Conservation (phyloP, 2,888 invertebrate species). For the Tetheella fluctuosa region DNA sequence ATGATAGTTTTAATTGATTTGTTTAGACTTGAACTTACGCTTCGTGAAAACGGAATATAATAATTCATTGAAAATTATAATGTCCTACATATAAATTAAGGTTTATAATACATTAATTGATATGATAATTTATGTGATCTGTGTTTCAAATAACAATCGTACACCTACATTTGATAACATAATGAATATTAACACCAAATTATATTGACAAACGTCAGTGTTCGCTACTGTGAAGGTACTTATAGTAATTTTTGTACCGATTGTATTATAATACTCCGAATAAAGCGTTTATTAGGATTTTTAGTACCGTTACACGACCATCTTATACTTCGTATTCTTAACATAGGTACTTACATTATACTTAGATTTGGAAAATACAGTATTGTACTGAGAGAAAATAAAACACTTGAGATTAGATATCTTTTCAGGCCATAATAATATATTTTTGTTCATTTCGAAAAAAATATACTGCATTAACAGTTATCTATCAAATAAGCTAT, state of each 20-base stretch:
- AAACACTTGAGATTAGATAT: too few species aligned
- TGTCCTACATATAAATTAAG: not conserved
- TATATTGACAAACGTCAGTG: not conserved
- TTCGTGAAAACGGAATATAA: not conserved
- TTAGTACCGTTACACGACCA: slow-evolving; percentile 2
- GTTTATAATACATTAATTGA: not conserved
- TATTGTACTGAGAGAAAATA: not conserved
- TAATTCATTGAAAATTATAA: not conserved
- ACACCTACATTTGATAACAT: not conserved
- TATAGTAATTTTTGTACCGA: not conserved
- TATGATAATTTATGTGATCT: not conserved
- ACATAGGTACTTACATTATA: not conserved
- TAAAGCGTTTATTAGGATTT: slow-evolving; percentile 2
- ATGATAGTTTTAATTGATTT: too few species aligned
- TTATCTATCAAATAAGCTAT: too few species aligned
- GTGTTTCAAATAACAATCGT: not conserved
- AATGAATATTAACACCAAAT: too few species aligned
- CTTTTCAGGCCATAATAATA: too few species aligned
- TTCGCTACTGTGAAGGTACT: not conserved
- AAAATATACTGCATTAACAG: too few species aligned
- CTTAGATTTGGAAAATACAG: not conserved
- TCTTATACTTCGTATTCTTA: not conserved
- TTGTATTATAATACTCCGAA: slow-evolving; percentile 3
- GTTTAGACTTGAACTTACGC: not conserved
- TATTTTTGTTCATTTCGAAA: too few species aligned